Evolutionary conservation across 2,113 vertebrate genomes (phyloP).

Genomic region (Rana temporaria): DNA sequence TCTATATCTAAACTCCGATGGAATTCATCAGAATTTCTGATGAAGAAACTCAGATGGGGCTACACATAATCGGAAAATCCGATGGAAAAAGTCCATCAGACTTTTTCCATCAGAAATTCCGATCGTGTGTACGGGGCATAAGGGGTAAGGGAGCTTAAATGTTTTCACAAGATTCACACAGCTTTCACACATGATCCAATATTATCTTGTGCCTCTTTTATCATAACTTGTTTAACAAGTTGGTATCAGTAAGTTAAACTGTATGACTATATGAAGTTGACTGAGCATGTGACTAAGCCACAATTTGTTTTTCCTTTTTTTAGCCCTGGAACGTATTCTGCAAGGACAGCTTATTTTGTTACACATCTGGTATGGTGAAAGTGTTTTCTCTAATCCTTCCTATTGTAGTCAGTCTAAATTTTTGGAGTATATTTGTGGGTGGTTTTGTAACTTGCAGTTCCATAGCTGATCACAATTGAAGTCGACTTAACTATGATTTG

Average conservation of each 20-base stretch:
- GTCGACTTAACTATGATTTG: conserved; percentile 43
- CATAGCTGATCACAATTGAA: conserved; percentile 15
- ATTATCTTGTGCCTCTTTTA: neutral
- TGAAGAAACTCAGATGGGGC: no score
- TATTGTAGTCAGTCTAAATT: conserved; percentile 5
- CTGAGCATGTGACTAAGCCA: neutral
- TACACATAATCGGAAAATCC: no score
- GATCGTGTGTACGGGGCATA: no score
- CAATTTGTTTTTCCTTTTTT: neutral
- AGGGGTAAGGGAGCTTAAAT: no score
- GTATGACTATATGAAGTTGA: neutral
- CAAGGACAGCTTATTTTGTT: conserved; percentile 3
- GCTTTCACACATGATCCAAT: no score
- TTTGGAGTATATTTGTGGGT: conserved; percentile 30
- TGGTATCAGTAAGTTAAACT: neutral
- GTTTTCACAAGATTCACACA: no score
- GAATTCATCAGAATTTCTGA: no score
- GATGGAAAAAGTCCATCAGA: no score
- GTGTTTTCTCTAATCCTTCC: conserved; percentile 16
- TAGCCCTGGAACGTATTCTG: neutral
- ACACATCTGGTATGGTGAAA: conserved; percentile 40
- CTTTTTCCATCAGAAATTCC: no score
- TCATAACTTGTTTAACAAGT: neutral
- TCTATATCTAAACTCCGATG: no score
- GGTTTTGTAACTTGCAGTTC: conserved; percentile 22